Conservation (phyloP, 2,888 invertebrate species). For the Metellina segmentata region DNA sequence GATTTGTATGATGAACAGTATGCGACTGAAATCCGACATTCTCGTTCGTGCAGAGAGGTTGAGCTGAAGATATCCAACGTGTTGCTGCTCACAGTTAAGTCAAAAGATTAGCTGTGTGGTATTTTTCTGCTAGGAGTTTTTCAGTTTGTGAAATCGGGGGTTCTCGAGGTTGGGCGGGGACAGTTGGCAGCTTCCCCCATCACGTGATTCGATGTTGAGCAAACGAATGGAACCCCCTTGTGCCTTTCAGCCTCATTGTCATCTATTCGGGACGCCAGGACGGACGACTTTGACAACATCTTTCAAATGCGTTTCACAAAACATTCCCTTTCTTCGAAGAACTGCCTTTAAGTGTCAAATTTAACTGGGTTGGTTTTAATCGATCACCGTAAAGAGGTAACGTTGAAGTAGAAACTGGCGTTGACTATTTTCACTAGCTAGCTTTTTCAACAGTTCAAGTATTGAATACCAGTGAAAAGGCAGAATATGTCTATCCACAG, state of each 20-base stretch:
- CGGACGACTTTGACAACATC: conserved; percentile 16
- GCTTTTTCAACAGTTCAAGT: too few species aligned
- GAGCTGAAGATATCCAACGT: too few species aligned
- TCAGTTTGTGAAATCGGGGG: conserved; percentile 28
- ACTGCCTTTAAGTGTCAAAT: not conserved
- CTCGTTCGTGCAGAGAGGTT: too few species aligned
- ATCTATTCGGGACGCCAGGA: not conserved
- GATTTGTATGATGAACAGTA: too few species aligned
- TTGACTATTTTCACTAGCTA: too few species aligned
- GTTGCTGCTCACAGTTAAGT: too few species aligned
- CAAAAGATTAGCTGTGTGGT: not conserved
- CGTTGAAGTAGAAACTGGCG: not conserved
- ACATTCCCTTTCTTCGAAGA: not conserved
- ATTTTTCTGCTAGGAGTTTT: conserved; percentile 29
- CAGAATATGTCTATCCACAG: too few species aligned
- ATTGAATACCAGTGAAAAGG: too few species aligned
- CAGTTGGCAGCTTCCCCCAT: conserved; percentile 51
- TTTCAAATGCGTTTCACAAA: not conserved
- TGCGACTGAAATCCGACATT: too few species aligned
- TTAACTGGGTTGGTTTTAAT: not conserved
- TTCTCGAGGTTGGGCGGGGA: conserved; percentile 23
- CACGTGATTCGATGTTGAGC: conserved; percentile 58
- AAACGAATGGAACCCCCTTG: not conserved
- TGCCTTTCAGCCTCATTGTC: conserved; percentile 40
- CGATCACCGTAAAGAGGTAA: not conserved